Conservation (phyloP, 2,888 invertebrate genomes). For the Zele albiditarsus region DNA sequence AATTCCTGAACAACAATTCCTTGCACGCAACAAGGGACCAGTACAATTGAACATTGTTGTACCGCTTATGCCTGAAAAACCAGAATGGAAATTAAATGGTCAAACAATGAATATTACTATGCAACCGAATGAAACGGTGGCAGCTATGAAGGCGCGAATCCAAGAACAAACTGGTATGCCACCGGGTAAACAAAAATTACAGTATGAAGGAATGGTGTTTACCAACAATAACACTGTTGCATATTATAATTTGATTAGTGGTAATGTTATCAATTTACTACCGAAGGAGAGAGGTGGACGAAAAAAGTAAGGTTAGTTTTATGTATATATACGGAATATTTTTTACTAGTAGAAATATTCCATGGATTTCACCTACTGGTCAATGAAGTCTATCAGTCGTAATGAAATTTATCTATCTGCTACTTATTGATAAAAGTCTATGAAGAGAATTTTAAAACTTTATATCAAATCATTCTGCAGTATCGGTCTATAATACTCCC, state of each 20-base stretch:
- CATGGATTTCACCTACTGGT: too few species aligned
- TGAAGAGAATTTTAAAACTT: too few species aligned
- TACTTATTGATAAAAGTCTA: too few species aligned
- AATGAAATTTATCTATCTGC: too few species aligned
- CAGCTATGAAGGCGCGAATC: conserved; percentile 90
- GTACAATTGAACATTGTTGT: conserved; percentile 87
- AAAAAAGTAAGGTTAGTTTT: conserved; percentile 82
- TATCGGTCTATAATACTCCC: not conserved
- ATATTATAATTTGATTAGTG: conserved; percentile 94
- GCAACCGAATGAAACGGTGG: conserved; percentile 85
- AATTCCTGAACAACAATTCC: conserved; percentile 90
- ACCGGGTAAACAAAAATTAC: conserved; percentile 96
- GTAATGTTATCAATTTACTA: conserved; percentile 89
- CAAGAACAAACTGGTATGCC: conserved; percentile 93
- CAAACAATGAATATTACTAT: conserved; percentile 87
- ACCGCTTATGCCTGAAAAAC: conserved; percentile 89
- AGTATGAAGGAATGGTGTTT: conserved; percentile 98
- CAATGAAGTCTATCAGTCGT: too few species aligned
- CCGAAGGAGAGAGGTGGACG: conserved; percentile 98
- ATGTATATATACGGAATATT: not conserved
- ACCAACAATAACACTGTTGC: conserved; percentile 96
- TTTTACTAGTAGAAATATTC: too few species aligned
- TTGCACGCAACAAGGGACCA: conserved; percentile 82
- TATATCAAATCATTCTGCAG: not conserved
- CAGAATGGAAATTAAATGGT: conserved; percentile 96